These are phyloP conservation scores for Glaucidium brasilianum DNA, from an alignment of 2,113 vertebrate genomes.

Conservation along the genomic window DNA sequence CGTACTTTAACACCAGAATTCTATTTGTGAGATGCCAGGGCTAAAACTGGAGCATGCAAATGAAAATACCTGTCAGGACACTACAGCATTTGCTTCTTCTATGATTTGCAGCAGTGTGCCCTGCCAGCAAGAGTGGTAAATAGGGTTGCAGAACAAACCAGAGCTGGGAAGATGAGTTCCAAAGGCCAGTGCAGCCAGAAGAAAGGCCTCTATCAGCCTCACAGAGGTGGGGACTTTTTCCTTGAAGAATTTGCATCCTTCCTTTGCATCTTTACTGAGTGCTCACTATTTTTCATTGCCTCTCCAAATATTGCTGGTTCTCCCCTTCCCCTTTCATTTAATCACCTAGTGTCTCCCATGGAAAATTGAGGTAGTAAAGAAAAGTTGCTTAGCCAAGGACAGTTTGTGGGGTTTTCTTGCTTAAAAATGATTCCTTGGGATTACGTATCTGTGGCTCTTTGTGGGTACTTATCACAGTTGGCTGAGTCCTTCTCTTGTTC, in stretches of 20 bases:
- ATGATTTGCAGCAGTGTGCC: background rate
- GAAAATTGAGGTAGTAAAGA: background rate
- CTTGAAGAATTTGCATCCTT: background rate
- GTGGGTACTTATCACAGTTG: background rate
- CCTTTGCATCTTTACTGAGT: background rate
- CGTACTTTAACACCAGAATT: background rate
- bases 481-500: too few relatives aligned
- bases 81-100: background rate
- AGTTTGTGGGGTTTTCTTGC: background rate
- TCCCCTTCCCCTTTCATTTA: background rate
- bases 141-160: background rate
- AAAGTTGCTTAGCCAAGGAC: background rate
- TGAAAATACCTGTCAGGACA: background rate
- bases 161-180: background rate
- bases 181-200: background rate
- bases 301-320: background rate
- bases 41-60: background rate
- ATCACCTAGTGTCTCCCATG: background rate
- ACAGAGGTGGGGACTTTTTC: background rate
- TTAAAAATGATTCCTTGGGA: background rate
- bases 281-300: background rate
- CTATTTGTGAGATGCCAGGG: background rate
- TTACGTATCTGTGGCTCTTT: background rate
- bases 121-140: background rate
- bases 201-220: background rate